Evolutionary conservation across 2,113 vertebrate species (phyloP), one percentile per base, ranked within the genome.

Genomic region (Larimichthys polyactis): DNA sequence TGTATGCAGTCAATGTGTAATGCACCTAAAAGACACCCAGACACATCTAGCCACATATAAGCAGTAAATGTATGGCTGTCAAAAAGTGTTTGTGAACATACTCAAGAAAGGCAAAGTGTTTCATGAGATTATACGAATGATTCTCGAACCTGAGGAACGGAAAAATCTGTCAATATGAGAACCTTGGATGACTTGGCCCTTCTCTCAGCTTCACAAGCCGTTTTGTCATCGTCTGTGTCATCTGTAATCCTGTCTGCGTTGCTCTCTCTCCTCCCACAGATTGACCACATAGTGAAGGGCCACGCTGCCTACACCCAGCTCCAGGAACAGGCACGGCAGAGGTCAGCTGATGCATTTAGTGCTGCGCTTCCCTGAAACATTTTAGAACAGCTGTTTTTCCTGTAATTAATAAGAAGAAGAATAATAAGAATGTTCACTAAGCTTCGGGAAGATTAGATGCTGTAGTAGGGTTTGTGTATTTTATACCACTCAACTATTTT

Each of bases 281-380:
- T 99, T 64, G 97, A 99, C 60, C 97, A 99, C 19, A 43, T 99
- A 86, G 95, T 99, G 29, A 95, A 90, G 69, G 95, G 97, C 79
- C 98, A 99, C 2, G 86, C 93, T 2, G 96, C 97, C 57, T 98
- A 95, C 90, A 67, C 92, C 0, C 96, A 97, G 88, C 90, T 99
- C 36, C 95, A 97, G 86, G 93, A 96, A 51, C 94, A 94, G 91
- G 96, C 96, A 9, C 84, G 91, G 73, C 93, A 93, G 86, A 97
- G 96, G 98, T 99, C 89, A 90, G 94, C 74, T 79, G 24, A 82
- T 40, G 49, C 36, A 1, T 73, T 58, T 9, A 72, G 4, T 15
- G 32, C 16, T 44, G 32, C 59, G 4, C 48, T 40, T 59, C 22
- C 62, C 51, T 12, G 62, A 43, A 49, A 29, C 5, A 5, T 29